Evolutionary conservation across 2,797 vertebrate species (phyloP).

Genomic region (Sebastiscus albofasciatus): DNA sequence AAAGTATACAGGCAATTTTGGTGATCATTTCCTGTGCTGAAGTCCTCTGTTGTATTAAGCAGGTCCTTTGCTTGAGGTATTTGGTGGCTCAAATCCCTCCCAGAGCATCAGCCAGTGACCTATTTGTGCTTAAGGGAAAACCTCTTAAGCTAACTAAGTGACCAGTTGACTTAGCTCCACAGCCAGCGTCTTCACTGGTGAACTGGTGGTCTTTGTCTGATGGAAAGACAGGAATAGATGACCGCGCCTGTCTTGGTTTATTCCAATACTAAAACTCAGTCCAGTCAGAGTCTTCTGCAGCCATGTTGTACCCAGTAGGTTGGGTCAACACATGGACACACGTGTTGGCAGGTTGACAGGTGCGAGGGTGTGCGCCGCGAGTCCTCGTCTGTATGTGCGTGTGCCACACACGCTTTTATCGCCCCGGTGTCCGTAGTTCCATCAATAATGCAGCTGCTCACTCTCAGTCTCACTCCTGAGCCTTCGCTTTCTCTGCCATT

Average conservation of each 20-base stretch:
- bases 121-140: slow-evolving; percentile 54
- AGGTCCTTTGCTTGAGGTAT: slow-evolving; percentile 2
- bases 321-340: slow-evolving; percentile 26
- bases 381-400: slow-evolving; percentile 25
- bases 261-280: slow-evolving; percentile 28
- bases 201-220: slow-evolving; percentile 26
- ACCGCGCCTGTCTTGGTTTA: slow-evolving; percentile 21
- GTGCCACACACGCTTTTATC: slow-evolving; percentile 58
- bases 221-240: slow-evolving; percentile 53
- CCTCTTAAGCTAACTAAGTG: slow-evolving; percentile 32
- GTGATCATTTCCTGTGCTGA: background rate
- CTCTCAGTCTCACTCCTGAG: slow-evolving; percentile 65
- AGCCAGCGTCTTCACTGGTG: background rate
- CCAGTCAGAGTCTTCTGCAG: slow-evolving; percentile 11
- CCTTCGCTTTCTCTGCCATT: slow-evolving; percentile 71
- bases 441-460: slow-evolving; percentile 81
- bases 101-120: slow-evolving; percentile 48
- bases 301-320: background rate
- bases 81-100: slow-evolving; percentile 28
- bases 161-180: background rate
- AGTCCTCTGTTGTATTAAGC: background rate
- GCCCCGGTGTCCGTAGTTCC: slow-evolving; percentile 65
- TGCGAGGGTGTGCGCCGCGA: slow-evolving; percentile 29
- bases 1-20: background rate
- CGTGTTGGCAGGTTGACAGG: slow-evolving; percentile 61